These are phyloP conservation scores for Acronicta alni DNA, from an alignment of 2,888 invertebrate species.

Conservation along the genomic window DNA sequence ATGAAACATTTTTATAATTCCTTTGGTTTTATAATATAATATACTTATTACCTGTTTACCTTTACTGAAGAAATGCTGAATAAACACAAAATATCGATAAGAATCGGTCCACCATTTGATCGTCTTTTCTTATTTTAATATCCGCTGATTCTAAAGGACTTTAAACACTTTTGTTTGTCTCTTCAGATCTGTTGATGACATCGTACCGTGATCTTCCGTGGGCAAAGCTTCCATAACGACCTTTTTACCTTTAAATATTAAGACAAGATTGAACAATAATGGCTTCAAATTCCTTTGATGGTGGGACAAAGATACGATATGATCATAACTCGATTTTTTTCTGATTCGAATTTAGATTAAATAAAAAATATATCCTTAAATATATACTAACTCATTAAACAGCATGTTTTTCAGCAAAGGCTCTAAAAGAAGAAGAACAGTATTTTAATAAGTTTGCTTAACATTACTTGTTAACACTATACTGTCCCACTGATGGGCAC, in stretches of 20 bases:
- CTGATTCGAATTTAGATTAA: too few species aligned
- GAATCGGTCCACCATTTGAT: conserved; percentile 10
- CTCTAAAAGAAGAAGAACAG: too few species aligned
- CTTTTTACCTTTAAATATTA: conserved; percentile 32
- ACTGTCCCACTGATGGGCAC: too few species aligned
- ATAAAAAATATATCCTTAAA: too few species aligned
- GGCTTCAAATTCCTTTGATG: conserved; percentile 16
- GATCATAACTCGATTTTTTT: conserved; percentile 1
- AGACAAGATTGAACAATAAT: conserved; percentile 43
- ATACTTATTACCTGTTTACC: too few species aligned
- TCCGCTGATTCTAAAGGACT: conserved; percentile 24
- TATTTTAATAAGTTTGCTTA: too few species aligned
- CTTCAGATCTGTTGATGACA: conserved; percentile 41
- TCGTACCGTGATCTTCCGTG: conserved; percentile 13
- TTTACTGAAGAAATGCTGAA: too few species aligned
- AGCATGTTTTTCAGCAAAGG: too few species aligned
- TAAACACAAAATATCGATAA: background rate
- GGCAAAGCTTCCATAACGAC: conserved; percentile 23
- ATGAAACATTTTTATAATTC: too few species aligned
- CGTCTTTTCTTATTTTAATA: conserved; percentile 30
- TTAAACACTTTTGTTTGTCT: conserved; percentile 46
- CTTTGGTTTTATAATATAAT: too few species aligned
- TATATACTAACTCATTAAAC: too few species aligned
- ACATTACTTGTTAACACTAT: too few species aligned
- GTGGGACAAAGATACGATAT: conserved; percentile 9